These are phyloP conservation scores for Aporrectodea caliginosa DNA, from an alignment of 1,140 invertebrate species.

Conservation along the genomic window DNA sequence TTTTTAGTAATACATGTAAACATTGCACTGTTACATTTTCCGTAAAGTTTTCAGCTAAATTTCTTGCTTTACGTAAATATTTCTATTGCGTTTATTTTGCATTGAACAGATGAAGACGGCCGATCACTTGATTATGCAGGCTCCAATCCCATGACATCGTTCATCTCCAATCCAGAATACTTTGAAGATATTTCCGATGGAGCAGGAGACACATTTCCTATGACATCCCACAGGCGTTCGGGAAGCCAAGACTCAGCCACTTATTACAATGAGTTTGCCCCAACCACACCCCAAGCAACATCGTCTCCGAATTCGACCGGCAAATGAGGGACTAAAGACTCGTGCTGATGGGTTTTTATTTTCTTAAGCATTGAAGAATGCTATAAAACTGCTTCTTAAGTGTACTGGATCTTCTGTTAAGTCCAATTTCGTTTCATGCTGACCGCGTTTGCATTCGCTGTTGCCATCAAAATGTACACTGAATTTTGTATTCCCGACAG, in stretches of 20 bases:
- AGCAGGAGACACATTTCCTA: not conserved
- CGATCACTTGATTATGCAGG: not conserved
- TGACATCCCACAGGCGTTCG: not conserved
- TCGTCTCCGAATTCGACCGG: not conserved
- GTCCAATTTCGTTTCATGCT: no score
- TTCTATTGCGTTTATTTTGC: not conserved
- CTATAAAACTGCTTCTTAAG: no score
- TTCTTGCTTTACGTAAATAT: not conserved
- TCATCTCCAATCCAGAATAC: not conserved
- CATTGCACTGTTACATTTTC: not conserved
- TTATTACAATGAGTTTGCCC: not conserved
- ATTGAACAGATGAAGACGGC: not conserved
- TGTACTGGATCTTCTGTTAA: no score
- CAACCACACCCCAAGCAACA: not conserved
- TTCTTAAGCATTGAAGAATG: not conserved
- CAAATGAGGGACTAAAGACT: not conserved
- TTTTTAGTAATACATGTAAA: not conserved
- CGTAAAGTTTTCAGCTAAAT: not conserved
- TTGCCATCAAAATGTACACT: not conserved
- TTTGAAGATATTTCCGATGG: not conserved
- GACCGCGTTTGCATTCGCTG: no score
- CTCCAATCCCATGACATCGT: not conserved
- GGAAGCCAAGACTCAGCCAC: not conserved
- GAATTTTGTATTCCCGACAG: not conserved
- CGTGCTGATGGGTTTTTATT: not conserved